Percentiles rank a stretch among this genome's conserved stretches.
Evolutionary conservation across 2,797 vertebrate genomes (phyloP).

Genomic region (Apodemus agrarius): DNA sequence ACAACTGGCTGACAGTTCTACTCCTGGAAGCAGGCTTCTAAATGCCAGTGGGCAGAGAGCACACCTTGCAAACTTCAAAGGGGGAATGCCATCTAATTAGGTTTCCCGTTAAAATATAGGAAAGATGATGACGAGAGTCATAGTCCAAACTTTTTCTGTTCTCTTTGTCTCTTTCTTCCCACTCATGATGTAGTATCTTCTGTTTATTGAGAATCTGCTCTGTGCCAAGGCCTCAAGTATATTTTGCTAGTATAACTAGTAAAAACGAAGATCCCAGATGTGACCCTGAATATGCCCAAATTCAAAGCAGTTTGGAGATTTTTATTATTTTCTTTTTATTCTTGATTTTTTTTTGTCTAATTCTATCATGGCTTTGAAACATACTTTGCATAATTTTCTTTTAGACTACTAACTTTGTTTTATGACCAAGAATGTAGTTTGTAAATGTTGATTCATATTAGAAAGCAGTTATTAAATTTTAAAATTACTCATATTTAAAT

Average conservation of each 20-base stretch:
- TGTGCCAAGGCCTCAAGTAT: not conserved
- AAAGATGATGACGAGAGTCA: not conserved
- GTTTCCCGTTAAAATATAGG: not conserved
- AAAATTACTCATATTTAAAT: not conserved
- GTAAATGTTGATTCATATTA: not conserved
- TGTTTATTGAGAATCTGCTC: not conserved
- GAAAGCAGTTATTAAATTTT: not conserved
- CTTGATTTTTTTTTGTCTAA: not conserved
- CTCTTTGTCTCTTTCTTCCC: not conserved
- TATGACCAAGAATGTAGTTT: not conserved
- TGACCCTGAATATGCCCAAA: not conserved
- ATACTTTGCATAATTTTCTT: not conserved
- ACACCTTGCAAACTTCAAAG: not conserved
- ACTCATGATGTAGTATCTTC: not conserved
- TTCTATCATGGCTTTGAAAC: not conserved
- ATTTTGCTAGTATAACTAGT: not conserved
- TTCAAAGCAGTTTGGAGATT: not conserved
- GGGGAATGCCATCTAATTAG: not conserved
- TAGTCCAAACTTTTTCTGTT: not conserved
- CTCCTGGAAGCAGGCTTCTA: not conserved
- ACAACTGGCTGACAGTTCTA: not conserved
- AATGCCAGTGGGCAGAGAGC: not conserved
- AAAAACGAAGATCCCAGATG: not conserved
- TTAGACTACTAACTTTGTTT: constrained; percentile 17
- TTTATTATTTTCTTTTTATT: not conserved